Base-by-base conservation (phyloP, 2,113 vertebrate species). In the Kryptolebias marmoratus region DNA sequence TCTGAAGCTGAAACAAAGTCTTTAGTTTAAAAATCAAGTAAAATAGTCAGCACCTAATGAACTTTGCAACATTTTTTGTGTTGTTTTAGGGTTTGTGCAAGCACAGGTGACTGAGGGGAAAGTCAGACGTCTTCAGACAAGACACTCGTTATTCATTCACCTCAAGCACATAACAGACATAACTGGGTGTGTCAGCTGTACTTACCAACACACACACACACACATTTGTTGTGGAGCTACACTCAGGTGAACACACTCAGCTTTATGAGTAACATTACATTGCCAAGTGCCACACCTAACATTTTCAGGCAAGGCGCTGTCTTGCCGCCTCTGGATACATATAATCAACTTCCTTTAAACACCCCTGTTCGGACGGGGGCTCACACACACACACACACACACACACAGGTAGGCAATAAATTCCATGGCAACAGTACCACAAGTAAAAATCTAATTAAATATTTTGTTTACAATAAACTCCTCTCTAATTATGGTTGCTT, bases 101-200 rank as follows among this genome's bases (percentile, higher is more conserved):
- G 31, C 3, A 22, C 58, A 9, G 65, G 18, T 81, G 75, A 80
- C 75, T 65, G 64, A 63, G 39, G 56, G 58, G 50, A 65, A 80
- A 88, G 84, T 91, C 90, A 92, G 94, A 93, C 92, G 48, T 79
- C 74, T 69, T 77, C 77, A 88, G 91, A 89, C 81, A 73, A 63
- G 62, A 81, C 88, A 95, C 90, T 95, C 82, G 87, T 97, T 95
- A 97, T 93, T 96, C 95, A 97, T 53, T 9, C 63, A 75, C 71
- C 63, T 81, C 71, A 94, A 91, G 91, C 81, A 86, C 64, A 78
- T 22, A 80, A 36, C 82, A 75, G 71, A 79, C 77, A 87, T 55
- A 65, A 32, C 68, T 73, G 45, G 87, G 88, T 66, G 90, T 85
- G 90, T 65, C 75, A 0, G 42, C 53, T n/a, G 61, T 10, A 42